Conservation (phyloP, 2,797 vertebrate species). For the Serranus cabrilla region DNA sequence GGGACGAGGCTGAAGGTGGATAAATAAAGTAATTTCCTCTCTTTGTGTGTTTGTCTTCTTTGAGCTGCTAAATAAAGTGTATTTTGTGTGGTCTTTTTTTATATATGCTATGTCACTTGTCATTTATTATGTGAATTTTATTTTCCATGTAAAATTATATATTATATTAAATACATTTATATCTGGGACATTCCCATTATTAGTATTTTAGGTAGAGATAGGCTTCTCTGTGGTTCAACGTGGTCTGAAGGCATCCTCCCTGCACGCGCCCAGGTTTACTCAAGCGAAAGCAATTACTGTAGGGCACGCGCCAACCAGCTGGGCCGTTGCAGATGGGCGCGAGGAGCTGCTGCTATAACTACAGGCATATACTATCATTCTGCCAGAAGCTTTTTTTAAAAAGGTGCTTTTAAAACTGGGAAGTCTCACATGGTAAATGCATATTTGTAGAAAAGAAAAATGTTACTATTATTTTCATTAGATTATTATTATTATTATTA, state of each 20-base stretch:
- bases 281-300: constrained; percentile 58
- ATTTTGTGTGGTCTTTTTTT: constrained; percentile 61
- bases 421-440: neutral
- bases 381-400: neutral
- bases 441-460: neutral
- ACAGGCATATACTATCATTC: too few relatives aligned
- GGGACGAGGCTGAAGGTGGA: neutral
- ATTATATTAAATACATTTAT: neutral
- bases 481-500: neutral
- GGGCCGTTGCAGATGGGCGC: constrained; percentile 41
- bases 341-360: constrained; percentile 6
- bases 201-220: neutral
- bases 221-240: neutral
- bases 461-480: neutral
- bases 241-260: neutral
- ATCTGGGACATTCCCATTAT: neutral
- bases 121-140: neutral
- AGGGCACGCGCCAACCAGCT: constrained; percentile 74
- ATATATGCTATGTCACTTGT: neutral
- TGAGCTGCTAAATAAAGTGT: constrained; percentile 70
- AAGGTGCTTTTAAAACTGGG: neutral
- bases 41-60: constrained; percentile 65
- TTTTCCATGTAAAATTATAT: too few relatives aligned
- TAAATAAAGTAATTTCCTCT: constrained; percentile 72
- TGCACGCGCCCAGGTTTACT: constrained; percentile 63